Evolutionary conservation across 2,888 invertebrate genomes (phyloP).

Genomic region (Strigamia crassipes): DNA sequence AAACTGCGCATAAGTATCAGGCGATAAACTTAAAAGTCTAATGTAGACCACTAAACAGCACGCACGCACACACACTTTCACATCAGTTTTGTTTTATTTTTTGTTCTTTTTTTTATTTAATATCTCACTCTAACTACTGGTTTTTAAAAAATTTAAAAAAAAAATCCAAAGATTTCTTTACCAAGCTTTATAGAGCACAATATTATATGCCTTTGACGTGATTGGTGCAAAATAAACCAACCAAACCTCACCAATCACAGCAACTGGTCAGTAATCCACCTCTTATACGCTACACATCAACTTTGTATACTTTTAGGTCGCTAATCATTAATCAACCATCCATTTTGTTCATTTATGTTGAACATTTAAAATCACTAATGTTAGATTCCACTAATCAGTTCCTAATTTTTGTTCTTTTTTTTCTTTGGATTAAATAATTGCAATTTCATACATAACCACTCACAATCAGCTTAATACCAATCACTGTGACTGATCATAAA

Average conservation of each 20-base stretch:
- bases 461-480: conserved; percentile 9
- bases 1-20: conserved; percentile 25
- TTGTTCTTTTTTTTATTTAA: conserved; percentile 6
- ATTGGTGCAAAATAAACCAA: conserved; percentile 30
- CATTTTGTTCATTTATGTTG: too few relatives aligned
- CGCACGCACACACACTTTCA: conserved; percentile 33
- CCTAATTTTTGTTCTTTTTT: too few relatives aligned
- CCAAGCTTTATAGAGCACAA: conserved; percentile 13
- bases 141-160: neutral
- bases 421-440: too few relatives aligned
- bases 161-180: conserved; percentile 12
- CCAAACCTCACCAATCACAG: conserved; percentile 20
- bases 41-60: conserved; percentile 32
- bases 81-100: conserved; percentile 10
- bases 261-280: neutral
- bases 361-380: too few relatives aligned
- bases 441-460: neutral
- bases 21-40: conserved; percentile 29
- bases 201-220: conserved; percentile 29
- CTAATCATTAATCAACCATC: too few relatives aligned
- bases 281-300: neutral
- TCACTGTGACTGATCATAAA: conserved; percentile 30
- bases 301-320: neutral
- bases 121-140: neutral
- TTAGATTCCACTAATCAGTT: too few relatives aligned